These are phyloP conservation scores for Cheilosia vernalis DNA, from an alignment of 2,888 invertebrate species.

Conservation along the genomic window DNA sequence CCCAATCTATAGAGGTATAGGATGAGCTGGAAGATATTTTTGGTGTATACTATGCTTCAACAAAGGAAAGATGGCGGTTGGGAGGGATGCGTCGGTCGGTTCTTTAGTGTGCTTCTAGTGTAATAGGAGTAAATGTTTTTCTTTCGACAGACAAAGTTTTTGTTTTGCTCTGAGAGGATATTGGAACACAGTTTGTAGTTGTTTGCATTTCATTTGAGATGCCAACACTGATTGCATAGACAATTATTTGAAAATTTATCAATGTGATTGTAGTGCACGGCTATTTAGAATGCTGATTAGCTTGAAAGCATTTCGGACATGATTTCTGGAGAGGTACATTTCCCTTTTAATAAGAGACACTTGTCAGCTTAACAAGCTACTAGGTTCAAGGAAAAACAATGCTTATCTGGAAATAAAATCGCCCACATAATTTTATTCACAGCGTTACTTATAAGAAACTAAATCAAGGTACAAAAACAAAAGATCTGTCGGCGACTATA, in stretches of 20 bases:
- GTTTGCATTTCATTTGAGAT: conserved; percentile 42
- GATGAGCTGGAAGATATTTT: not conserved
- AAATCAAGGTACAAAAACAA: not conserved
- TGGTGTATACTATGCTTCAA: not conserved
- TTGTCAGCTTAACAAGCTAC: no score
- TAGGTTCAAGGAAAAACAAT: no score
- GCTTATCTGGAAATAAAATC: no score
- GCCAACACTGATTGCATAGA: conserved; percentile 28
- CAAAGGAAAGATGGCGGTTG: not conserved
- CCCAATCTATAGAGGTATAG: not conserved
- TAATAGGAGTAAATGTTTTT: conserved; percentile 24
- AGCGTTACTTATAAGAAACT: no score
- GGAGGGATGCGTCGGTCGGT: not conserved
- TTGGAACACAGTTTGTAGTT: conserved; percentile 10
- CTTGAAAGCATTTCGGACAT: no score
- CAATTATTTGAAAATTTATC: conserved; percentile 17
- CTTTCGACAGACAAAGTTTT: conserved; percentile 30
- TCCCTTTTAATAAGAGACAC: no score
- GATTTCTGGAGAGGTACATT: no score
- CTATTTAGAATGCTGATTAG: no score
- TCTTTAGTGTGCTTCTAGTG: not conserved
- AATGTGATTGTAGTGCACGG: not conserved
- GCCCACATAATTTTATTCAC: no score
- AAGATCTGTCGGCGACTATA: not conserved
- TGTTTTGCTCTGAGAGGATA: not conserved